Evolutionary conservation across 1,140 invertebrate genomes (phyloP).

Genomic region (Halotydeus destructor): DNA sequence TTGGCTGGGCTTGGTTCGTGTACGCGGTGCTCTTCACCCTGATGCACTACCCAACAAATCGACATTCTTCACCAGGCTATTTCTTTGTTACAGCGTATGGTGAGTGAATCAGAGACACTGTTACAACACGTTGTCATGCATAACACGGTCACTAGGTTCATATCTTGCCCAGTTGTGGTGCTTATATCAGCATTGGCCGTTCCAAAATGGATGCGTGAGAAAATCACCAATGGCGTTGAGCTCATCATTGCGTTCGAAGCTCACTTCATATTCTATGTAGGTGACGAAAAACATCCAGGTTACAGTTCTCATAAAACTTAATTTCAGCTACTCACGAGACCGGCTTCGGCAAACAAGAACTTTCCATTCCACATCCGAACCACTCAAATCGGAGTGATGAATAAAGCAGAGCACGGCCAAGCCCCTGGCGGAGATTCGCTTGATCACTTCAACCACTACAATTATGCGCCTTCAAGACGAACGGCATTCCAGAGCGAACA

Average conservation of each 20-base stretch:
- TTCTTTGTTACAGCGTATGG: constrained; percentile 55
- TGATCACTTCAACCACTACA: constrained; percentile 13
- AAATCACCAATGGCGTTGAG: constrained; percentile 55
- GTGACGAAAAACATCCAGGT: constrained; percentile 10
- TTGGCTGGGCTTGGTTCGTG: constrained; percentile 63
- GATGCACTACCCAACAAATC: constrained; percentile 54
- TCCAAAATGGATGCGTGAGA: constrained; percentile 74
- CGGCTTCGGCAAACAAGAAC: constrained; percentile 55
- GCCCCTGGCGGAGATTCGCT: constrained; percentile 8
- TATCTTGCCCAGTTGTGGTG: constrained; percentile 51
- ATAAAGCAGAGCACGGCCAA: constrained; percentile 3
- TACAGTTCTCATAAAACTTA: not conserved
- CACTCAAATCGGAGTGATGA: constrained; percentile 27
- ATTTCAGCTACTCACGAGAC: constrained; percentile 47
- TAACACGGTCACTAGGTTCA: constrained; percentile 32
- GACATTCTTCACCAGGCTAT: constrained; percentile 46
- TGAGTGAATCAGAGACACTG: constrained; percentile 22
- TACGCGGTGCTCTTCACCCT: constrained; percentile 57
- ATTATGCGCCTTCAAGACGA: constrained; percentile 11
- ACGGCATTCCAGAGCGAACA: too few relatives aligned
- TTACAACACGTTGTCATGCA: not conserved
- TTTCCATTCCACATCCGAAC: constrained; percentile 69
- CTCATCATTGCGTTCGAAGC: constrained; percentile 49
- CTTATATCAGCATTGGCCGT: constrained; percentile 58
- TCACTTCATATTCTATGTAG: constrained; percentile 54